These are phyloP conservation scores for Hiodon alosoides DNA, from an alignment of 2,113 vertebrate species.

Conservation along the genomic window DNA sequence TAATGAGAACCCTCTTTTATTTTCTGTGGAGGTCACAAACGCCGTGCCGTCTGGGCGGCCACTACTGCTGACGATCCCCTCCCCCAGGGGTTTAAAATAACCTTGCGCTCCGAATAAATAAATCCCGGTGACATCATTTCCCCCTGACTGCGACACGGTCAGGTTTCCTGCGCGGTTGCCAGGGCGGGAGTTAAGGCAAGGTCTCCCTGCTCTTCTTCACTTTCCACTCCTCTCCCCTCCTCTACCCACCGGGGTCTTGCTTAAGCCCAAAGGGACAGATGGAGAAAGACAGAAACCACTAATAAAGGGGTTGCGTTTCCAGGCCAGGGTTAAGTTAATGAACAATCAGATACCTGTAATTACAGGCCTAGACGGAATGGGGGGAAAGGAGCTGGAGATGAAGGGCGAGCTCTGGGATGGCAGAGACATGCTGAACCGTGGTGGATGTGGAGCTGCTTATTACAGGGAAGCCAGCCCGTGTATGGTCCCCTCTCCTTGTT, in stretches of 20 bases:
- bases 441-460: conserved; percentile 38
- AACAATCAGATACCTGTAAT: conserved; percentile 67
- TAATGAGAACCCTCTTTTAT: conserved; percentile 9
- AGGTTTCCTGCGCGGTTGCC: conserved; percentile 15
- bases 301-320: conserved; percentile 58
- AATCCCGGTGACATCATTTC: conserved; percentile 20
- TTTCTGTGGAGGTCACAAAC: conserved; percentile 9
- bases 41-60: background rate
- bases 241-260: conserved; percentile 5
- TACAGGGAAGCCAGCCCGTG: background rate
- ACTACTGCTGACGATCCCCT: background rate
- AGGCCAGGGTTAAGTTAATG: conserved; percentile 59
- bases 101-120: background rate
- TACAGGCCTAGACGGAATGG: conserved; percentile 43
- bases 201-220: conserved; percentile 36
- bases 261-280: conserved; percentile 35
- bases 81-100: conserved; percentile 17
- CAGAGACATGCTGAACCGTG: conserved; percentile 59
- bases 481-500: background rate
- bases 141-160: background rate
- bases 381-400: conserved; percentile 44
- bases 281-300: conserved; percentile 59
- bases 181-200: conserved; percentile 35
- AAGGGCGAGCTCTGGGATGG: conserved; percentile 45
- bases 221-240: conserved; percentile 22